phyloP scores from a whole-genome alignment of 2,797 vertebrate genomes.

The Poecilia velifera region DNA sequence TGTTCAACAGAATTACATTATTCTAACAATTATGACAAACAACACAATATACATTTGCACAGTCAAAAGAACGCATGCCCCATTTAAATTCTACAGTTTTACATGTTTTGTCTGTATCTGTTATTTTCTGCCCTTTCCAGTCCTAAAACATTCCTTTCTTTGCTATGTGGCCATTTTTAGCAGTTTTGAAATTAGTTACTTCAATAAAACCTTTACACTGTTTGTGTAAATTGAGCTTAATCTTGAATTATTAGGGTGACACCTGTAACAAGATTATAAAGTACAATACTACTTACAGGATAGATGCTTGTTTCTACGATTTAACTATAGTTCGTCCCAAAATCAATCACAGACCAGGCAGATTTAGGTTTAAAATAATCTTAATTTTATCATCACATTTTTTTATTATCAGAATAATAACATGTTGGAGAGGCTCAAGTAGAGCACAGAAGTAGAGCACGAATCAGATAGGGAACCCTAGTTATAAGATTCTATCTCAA shows the following conservation, averaged over 20 bases:
- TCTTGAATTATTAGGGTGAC: not conserved
- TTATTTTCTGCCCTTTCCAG: not conserved
- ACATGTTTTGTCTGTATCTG: not conserved
- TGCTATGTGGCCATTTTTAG: not conserved
- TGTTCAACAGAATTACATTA: not conserved
- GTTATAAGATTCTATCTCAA: not conserved
- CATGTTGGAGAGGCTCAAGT: not conserved
- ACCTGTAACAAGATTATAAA: not conserved
- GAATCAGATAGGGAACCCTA: not conserved
- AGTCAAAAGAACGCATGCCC: not conserved
- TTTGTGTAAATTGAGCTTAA: not conserved
- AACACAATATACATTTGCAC: not conserved
- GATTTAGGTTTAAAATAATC: not conserved
- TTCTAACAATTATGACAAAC: not conserved
- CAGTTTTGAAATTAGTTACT: not conserved
- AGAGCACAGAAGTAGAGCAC: too few relatives aligned
- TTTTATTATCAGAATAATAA: not conserved
- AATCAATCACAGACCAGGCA: not conserved
- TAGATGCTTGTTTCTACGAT: not conserved
- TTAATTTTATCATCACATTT: not conserved
- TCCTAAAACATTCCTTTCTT: not conserved
- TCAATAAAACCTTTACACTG: not conserved
- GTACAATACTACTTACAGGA: not conserved
- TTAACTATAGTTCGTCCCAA: not conserved
- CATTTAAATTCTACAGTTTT: not conserved